phyloP scores from a whole-genome alignment of 2,888 invertebrate genomes.

The Agonopterix alstromeriana region DNA sequence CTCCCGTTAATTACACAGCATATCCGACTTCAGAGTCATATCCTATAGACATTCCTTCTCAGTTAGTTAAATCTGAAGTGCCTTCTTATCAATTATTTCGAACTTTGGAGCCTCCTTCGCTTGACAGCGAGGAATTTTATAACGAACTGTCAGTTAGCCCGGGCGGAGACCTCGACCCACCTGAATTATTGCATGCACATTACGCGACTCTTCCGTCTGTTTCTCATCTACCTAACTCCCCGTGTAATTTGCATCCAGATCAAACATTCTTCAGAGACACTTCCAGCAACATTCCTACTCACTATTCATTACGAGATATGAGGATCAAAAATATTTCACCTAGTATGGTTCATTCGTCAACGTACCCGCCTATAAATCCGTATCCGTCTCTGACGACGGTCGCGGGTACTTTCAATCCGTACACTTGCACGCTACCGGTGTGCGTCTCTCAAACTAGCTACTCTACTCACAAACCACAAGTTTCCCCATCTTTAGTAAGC shows the following conservation, averaged over 20 bases:
- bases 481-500: slow-evolving; percentile 38
- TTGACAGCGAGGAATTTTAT: slow-evolving; percentile 39
- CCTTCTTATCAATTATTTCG: slow-evolving; percentile 56
- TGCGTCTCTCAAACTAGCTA: slow-evolving; percentile 38
- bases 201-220: slow-evolving; percentile 61
- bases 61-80: slow-evolving; percentile 45
- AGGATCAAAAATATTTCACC: slow-evolving; percentile 44
- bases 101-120: slow-evolving; percentile 32
- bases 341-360: slow-evolving; percentile 60
- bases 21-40: slow-evolving; percentile 31
- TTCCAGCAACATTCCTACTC: slow-evolving; percentile 30
- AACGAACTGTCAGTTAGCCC: slow-evolving; percentile 56
- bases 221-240: slow-evolving; percentile 66
- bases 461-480: slow-evolving; percentile 34
- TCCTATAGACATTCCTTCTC: slow-evolving; percentile 9
- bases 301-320: slow-evolving; percentile 52
- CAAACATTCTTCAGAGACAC: slow-evolving; percentile 41
- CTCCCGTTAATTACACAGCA: slow-evolving; percentile 66
- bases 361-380: slow-evolving; percentile 65
- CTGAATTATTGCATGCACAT: slow-evolving; percentile 64
- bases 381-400: slow-evolving; percentile 68
- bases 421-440: slow-evolving; percentile 55
- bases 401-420: slow-evolving; percentile 67
- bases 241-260: slow-evolving; percentile 64
- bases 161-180: slow-evolving; percentile 47